Evolutionary conservation across 2,888 invertebrate species (phyloP).

Genomic region (Ophonus ardosiacus): DNA sequence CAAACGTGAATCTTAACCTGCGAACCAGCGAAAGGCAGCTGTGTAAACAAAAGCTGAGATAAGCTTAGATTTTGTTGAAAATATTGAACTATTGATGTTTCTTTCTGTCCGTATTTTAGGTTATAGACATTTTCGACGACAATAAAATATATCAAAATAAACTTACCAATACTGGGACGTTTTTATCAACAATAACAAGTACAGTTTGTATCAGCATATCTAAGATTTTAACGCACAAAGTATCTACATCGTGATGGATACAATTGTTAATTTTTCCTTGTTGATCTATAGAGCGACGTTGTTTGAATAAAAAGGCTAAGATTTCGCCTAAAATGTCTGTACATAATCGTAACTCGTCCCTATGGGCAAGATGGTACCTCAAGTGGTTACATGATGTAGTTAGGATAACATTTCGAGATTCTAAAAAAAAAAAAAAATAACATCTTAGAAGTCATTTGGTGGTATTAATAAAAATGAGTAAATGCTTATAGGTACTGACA

Average conservation of each 20-base stretch:
- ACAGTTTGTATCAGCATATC: constrained; percentile 93
- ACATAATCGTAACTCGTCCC: constrained; percentile 90
- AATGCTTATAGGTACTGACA: no score
- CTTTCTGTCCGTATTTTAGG: neutral
- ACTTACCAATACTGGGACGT: constrained; percentile 82
- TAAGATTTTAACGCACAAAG: constrained; percentile 87
- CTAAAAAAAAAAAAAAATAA: constrained; percentile 77
- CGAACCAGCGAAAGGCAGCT: no score
- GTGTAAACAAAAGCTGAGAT: no score
- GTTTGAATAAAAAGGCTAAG: constrained; percentile 81
- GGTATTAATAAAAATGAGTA: no score
- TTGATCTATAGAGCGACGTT: constrained; percentile 75
- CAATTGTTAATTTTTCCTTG: constrained; percentile 80
- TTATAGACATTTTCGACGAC: constrained; percentile 43
- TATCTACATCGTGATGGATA: constrained; percentile 88
- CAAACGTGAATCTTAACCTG: no score
- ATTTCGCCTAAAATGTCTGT: constrained; percentile 93
- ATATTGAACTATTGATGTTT: no score
- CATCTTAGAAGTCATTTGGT: no score
- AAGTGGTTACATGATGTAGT: constrained; percentile 91
- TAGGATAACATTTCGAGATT: constrained; percentile 90
- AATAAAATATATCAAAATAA: neutral
- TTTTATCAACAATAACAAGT: constrained; percentile 87
- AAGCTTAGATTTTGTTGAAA: no score
- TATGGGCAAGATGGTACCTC: constrained; percentile 87